These are phyloP conservation scores for Eulemur rufifrons DNA, from an alignment of 2,113 vertebrate species.

Conservation along the genomic window DNA sequence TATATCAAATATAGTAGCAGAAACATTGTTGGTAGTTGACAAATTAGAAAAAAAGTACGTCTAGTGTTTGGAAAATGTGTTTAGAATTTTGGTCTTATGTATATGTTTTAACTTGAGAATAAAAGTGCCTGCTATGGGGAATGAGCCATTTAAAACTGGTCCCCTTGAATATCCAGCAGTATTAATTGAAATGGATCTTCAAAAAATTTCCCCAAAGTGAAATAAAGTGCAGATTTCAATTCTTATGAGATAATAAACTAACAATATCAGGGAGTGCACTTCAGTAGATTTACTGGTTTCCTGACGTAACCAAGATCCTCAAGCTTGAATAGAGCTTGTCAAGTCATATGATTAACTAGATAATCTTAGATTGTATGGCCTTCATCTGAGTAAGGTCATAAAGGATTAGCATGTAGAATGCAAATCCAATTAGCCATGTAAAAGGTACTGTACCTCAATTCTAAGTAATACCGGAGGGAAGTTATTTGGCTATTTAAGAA, in stretches of 20 bases:
- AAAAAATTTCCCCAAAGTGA: constrained; percentile 7
- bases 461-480: neutral
- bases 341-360: neutral
- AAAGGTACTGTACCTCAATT: neutral
- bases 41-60: neutral
- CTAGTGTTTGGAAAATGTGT: neutral
- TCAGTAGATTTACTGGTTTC: constrained; percentile 3
- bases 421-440: neutral
- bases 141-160: neutral
- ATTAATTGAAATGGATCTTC: neutral
- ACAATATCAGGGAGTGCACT: neutral
- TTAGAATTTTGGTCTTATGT: neutral
- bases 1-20: neutral
- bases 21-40: neutral
- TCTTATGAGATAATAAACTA: neutral
- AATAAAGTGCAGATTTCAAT: neutral
- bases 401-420: neutral
- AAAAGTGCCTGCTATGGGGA: neutral
- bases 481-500: neutral
- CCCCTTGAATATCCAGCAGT: neutral
- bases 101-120: neutral
- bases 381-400: neutral
- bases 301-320: neutral
- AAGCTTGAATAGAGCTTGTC: neutral
- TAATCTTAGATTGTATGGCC: neutral